These are phyloP conservation scores for Sarcophaga peregrina DNA, from an alignment of 1,140 invertebrate genomes.

Conservation along the genomic window DNA sequence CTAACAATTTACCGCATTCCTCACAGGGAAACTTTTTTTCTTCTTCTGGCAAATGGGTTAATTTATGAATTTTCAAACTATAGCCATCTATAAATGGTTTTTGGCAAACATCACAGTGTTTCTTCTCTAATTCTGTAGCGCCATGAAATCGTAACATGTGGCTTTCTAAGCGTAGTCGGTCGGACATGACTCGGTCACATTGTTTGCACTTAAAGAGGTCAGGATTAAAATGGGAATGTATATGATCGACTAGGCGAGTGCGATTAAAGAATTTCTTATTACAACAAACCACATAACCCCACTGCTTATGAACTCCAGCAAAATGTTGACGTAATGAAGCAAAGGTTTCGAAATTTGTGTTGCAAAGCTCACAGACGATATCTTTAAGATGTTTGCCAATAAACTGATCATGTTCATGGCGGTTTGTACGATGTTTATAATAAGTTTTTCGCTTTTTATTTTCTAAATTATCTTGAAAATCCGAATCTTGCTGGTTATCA, in stretches of 20 bases:
- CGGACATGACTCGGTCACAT: not conserved
- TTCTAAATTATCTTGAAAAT: not conserved
- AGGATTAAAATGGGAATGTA: not conserved
- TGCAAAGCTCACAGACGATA: not conserved
- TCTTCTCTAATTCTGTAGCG: not conserved
- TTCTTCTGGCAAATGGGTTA: conserved; percentile 18
- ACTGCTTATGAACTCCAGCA: not conserved
- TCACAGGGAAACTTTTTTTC: conserved; percentile 16
- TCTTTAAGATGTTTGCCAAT: not conserved
- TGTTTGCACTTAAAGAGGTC: not conserved
- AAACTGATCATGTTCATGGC: not conserved
- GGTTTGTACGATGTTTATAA: not conserved
- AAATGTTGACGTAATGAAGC: not conserved
- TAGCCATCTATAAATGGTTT: not conserved
- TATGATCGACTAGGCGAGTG: not conserved
- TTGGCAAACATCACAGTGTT: not conserved
- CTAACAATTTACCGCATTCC: conserved; percentile 30
- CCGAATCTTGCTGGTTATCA: not conserved
- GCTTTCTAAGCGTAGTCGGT: not conserved
- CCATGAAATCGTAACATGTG: not conserved
- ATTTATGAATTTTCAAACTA: not conserved
- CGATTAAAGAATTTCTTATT: conserved; percentile 4
- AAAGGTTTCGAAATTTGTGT: not conserved
- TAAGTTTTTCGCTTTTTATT: no score
- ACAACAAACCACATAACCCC: conserved; percentile 10